These are phyloP conservation scores for Apamea sordens DNA, from an alignment of 2,888 invertebrate genomes.

Conservation along the genomic window DNA sequence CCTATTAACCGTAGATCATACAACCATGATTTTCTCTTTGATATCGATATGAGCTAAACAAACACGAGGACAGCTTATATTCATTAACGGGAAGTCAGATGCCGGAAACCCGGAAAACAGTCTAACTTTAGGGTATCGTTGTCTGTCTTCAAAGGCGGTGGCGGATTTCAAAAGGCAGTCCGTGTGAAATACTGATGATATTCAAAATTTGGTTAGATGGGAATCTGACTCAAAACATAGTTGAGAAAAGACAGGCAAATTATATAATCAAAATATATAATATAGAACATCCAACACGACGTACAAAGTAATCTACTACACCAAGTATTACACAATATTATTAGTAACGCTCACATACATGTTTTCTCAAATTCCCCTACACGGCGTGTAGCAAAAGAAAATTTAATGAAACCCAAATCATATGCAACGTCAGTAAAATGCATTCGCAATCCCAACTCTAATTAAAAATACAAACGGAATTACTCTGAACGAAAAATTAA, in stretches of 20 bases:
- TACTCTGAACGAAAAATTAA: constrained; percentile 40
- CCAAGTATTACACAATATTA: neutral
- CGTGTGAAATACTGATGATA: neutral
- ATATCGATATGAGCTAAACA: neutral
- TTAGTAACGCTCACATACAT: constrained; percentile 3
- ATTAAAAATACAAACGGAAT: constrained; percentile 58
- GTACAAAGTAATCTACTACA: constrained; percentile 8
- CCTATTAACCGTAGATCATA: neutral
- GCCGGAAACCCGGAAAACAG: neutral
- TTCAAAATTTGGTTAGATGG: neutral
- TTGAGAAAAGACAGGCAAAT: neutral
- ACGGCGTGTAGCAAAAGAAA: constrained; percentile 31
- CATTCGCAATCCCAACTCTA: constrained; percentile 45
- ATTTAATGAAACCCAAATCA: constrained; percentile 59
- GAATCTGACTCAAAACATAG: neutral
- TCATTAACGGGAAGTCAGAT: neutral
- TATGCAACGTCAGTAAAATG: constrained; percentile 44
- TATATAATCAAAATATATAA: neutral
- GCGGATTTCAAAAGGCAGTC: neutral
- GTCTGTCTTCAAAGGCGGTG: neutral
- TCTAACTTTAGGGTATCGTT: neutral
- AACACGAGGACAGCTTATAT: neutral
- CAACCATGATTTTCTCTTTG: neutral
- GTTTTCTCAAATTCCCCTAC: constrained; percentile 21
- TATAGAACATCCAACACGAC: neutral